A percentile compares a stretch with the other conserved stretches of the same genome.
These are phyloP conservation scores for Cheilosia impressa DNA, from an alignment of 2,888 invertebrate species.

Conservation along the genomic window DNA sequence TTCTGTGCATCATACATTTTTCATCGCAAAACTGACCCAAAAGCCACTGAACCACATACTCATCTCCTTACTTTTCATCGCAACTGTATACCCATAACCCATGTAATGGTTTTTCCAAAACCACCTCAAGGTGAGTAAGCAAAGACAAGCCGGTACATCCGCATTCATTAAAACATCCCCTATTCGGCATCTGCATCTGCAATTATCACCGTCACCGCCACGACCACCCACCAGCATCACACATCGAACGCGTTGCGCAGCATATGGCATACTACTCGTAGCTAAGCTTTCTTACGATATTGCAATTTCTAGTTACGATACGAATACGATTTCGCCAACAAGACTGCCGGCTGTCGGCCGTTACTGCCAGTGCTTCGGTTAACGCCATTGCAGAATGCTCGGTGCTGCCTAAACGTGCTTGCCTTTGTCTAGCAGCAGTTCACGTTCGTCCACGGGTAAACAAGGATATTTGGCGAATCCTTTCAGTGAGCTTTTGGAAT, in stretches of 20 bases:
- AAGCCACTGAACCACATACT: too few species aligned
- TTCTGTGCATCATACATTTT: background rate
- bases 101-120: constrained; percentile 6
- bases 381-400: constrained; percentile 18
- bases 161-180: constrained; percentile 49
- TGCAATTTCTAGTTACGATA: constrained; percentile 43
- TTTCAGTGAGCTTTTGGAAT: constrained; percentile 51
- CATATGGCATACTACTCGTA: constrained; percentile 3
- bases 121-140: constrained; percentile 32
- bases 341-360: constrained; percentile 39
- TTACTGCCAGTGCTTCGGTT: constrained; percentile 59
- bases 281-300: constrained; percentile 61
- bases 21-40: background rate
- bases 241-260: constrained; percentile 56
- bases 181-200: constrained; percentile 28
- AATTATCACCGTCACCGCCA: background rate
- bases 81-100: constrained; percentile 1
- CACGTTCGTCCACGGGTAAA: constrained; percentile 3
- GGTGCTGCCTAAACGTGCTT: background rate
- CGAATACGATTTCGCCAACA: constrained; percentile 24
- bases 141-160: constrained; percentile 43
- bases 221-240: constrained; percentile 8
- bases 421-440: background rate
- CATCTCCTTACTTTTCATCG: background rate
- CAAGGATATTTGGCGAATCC: constrained; percentile 31